A percentile compares a stretch with the other conserved stretches of the same genome.
Conservation (phyloP, 2,888 invertebrate species). For the Tribolium freemani region DNA sequence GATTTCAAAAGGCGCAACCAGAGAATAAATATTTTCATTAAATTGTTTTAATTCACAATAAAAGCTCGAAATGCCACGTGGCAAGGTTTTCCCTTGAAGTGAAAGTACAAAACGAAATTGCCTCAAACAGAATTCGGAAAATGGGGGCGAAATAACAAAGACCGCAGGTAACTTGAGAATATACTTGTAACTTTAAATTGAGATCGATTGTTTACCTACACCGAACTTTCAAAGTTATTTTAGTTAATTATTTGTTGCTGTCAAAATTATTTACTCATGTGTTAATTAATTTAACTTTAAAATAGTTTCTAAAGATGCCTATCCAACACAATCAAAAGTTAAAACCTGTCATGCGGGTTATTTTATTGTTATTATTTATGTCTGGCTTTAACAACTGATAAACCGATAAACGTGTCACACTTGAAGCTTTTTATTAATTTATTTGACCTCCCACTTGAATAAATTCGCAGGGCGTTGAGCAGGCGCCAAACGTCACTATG, state of each 20-base stretch:
- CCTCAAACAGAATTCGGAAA: slow-evolving; percentile 9
- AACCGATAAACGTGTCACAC: background rate
- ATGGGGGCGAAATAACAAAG: slow-evolving; percentile 9
- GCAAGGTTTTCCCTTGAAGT: slow-evolving; percentile 1
- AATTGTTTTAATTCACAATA: background rate
- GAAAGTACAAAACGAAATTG: slow-evolving; percentile 12
- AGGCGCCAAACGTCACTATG: slow-evolving; percentile 22
- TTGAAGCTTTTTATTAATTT: background rate
- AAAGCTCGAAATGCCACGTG: background rate
- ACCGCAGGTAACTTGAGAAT: slow-evolving; percentile 13
- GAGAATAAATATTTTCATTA: background rate
- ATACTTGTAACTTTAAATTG: background rate
- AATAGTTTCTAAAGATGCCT: background rate
- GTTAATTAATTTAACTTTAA: background rate
- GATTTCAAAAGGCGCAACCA: background rate
- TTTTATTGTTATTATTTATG: background rate
- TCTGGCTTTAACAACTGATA: background rate
- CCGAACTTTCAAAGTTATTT: background rate
- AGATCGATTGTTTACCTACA: background rate
- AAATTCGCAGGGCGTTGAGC: background rate
- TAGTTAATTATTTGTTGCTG: background rate
- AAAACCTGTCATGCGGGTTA: background rate
- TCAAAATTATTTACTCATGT: background rate
- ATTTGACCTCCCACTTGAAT: slow-evolving; percentile 1
- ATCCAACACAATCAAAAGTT: background rate